phyloP scores from a whole-genome alignment of 2,797 vertebrate species.

The Mastacembelus armatus region DNA sequence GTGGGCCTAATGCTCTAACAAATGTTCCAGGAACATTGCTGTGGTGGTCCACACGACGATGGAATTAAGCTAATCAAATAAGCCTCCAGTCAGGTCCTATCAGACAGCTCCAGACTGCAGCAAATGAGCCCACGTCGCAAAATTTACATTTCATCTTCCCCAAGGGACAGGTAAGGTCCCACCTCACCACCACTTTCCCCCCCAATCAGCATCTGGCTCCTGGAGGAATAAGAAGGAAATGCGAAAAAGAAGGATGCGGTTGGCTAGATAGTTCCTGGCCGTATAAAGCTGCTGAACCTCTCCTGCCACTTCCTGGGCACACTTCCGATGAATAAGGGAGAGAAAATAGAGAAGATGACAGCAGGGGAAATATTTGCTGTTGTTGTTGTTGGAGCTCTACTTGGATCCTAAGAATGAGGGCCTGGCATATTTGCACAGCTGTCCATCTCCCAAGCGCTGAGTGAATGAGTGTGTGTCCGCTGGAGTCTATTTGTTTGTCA shows the following conservation, averaged over 20 bases:
- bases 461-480: slow-evolving; percentile 68
- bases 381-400: slow-evolving; percentile 75
- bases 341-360: slow-evolving; percentile 76
- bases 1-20: slow-evolving; percentile 70
- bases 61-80: slow-evolving; percentile 85
- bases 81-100: slow-evolving; percentile 83
- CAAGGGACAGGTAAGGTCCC: slow-evolving; percentile 70
- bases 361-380: slow-evolving; percentile 83
- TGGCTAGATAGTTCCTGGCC: slow-evolving; percentile 52
- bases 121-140: slow-evolving; percentile 76
- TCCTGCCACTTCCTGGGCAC: slow-evolving; percentile 61
- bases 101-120: slow-evolving; percentile 81
- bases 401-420: slow-evolving; percentile 76
- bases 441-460: slow-evolving; percentile 70
- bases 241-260: slow-evolving; percentile 39
- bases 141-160: slow-evolving; percentile 82
- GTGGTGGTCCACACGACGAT: slow-evolving; percentile 75
- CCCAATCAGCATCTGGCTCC: slow-evolving; percentile 71
- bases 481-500: slow-evolving; percentile 78
- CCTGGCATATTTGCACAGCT: slow-evolving; percentile 80
- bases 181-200: slow-evolving; percentile 49
- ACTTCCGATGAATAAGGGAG: slow-evolving; percentile 64
- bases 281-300: slow-evolving; percentile 51
- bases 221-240: slow-evolving; percentile 52
- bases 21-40: slow-evolving; percentile 75